A percentile compares a stretch with the other conserved stretches of the same genome.
Conservation (phyloP, 2,888 invertebrate genomes). For the Embidobia sp. region DNA sequence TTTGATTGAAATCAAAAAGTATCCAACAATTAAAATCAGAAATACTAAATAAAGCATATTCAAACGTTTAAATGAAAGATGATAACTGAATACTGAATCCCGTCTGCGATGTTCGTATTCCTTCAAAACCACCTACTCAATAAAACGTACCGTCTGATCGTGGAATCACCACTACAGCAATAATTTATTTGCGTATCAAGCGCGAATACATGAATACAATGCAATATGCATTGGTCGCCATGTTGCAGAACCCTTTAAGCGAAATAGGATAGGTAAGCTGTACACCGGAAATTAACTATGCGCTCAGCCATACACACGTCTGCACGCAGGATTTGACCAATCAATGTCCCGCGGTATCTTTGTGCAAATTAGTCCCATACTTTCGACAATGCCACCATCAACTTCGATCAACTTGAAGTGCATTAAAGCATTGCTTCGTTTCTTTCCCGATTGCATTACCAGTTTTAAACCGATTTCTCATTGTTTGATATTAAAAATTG, state of each 20-base stretch:
- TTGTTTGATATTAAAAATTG: too few relatives aligned
- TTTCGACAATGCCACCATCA: constrained; percentile 32
- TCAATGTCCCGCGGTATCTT: constrained; percentile 72
- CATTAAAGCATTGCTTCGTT: constrained; percentile 1
- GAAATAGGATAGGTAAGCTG: constrained; percentile 68
- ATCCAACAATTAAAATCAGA: too few relatives aligned
- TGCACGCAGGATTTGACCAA: constrained; percentile 73
- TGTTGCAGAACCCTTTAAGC: constrained; percentile 64
- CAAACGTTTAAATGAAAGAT: too few relatives aligned
- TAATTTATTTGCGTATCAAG: constrained; percentile 64
- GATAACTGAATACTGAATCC: too few relatives aligned
- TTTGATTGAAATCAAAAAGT: too few relatives aligned
- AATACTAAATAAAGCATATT: too few relatives aligned
- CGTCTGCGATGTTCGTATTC: neutral
- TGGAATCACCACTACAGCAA: constrained; percentile 64
- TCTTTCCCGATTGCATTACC: neutral
- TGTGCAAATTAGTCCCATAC: constrained; percentile 54
- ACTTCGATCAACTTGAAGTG: constrained; percentile 30
- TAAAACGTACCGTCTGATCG: constrained; percentile 56
- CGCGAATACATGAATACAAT: constrained; percentile 61
- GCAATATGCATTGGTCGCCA: constrained; percentile 64
- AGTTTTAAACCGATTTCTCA: too few relatives aligned
- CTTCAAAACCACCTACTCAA: constrained; percentile 26
- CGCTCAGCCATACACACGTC: constrained; percentile 70
- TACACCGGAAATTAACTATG: constrained; percentile 75